These are phyloP conservation scores for Oreortyx pictus DNA, from an alignment of 2,797 vertebrate species.

Conservation along the genomic window DNA sequence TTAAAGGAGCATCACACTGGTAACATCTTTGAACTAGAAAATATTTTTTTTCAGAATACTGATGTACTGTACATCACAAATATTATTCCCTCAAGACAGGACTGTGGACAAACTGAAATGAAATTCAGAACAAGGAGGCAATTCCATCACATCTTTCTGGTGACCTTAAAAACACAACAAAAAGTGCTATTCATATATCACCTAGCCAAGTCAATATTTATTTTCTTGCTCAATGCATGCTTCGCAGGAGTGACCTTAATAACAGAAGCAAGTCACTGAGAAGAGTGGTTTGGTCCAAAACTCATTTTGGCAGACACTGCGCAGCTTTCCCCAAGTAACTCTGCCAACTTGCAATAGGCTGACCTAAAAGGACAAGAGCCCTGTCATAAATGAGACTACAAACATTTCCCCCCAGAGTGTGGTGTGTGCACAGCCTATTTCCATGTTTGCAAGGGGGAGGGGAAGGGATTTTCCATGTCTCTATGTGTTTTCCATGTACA, in stretches of 20 bases:
- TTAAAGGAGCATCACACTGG: not conserved
- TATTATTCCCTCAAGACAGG: not conserved
- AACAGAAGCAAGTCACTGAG: constrained; percentile 45
- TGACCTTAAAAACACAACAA: constrained; percentile 45
- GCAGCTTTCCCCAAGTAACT: constrained; percentile 15
- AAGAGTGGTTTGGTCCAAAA: constrained; percentile 15
- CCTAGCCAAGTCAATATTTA: constrained; percentile 56
- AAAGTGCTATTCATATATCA: constrained; percentile 33
- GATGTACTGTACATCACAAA: not conserved
- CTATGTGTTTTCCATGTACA: constrained; percentile 58
- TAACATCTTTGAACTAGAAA: not conserved
- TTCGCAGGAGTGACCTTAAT: constrained; percentile 40
- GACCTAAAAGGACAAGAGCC: constrained; percentile 63
- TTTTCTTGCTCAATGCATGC: constrained; percentile 10
- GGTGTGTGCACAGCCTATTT: constrained; percentile 33
- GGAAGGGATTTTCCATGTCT: constrained; percentile 67
- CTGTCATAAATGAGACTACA: constrained; percentile 66
- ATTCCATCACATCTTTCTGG: constrained; percentile 17
- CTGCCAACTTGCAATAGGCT: constrained; percentile 51
- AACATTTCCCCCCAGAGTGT: constrained; percentile 32
- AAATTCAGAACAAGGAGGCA: constrained; percentile 23
- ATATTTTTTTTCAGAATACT: not conserved
- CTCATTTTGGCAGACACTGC: constrained; percentile 19
- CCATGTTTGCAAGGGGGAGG: constrained; percentile 50
- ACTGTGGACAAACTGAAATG: constrained; percentile 4